Conservation (phyloP, 2,888 invertebrate genomes). For the Barypeithes pellucidus region DNA sequence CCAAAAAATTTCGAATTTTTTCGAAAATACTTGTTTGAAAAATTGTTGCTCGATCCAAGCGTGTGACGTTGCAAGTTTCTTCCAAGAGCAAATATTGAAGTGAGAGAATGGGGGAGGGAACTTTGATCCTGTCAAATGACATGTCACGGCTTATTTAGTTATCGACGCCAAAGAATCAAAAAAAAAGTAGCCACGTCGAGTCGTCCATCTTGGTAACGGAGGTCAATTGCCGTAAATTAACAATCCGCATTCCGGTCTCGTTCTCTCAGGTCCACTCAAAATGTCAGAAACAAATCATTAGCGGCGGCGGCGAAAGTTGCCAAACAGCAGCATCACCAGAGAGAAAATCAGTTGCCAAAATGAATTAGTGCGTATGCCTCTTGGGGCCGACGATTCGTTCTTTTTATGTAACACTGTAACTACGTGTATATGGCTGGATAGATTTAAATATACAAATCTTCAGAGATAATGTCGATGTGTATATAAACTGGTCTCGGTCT, state of each 20-base stretch:
- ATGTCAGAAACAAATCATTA: constrained; percentile 32
- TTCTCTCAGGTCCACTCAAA: constrained; percentile 13
- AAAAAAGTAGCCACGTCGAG: neutral
- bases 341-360: constrained; percentile 23
- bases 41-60: no score
- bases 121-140: no score
- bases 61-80: no score
- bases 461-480: no score
- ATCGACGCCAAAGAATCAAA: constrained; percentile 2
- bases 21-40: no score
- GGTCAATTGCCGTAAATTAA: constrained; percentile 27
- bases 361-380: constrained; percentile 18
- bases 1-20: no score
- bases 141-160: neutral
- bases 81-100: no score
- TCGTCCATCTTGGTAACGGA: neutral
- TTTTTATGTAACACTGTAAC: constrained; percentile 23
- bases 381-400: constrained; percentile 4
- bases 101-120: no score
- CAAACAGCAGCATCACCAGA: constrained; percentile 10
- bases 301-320: constrained; percentile 29
- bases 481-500: no score
- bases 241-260: constrained; percentile 17
- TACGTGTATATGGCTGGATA: no score
- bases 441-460: no score